Conservation (phyloP, 2,888 invertebrate genomes). For the Phytoseiulus persimilis region DNA sequence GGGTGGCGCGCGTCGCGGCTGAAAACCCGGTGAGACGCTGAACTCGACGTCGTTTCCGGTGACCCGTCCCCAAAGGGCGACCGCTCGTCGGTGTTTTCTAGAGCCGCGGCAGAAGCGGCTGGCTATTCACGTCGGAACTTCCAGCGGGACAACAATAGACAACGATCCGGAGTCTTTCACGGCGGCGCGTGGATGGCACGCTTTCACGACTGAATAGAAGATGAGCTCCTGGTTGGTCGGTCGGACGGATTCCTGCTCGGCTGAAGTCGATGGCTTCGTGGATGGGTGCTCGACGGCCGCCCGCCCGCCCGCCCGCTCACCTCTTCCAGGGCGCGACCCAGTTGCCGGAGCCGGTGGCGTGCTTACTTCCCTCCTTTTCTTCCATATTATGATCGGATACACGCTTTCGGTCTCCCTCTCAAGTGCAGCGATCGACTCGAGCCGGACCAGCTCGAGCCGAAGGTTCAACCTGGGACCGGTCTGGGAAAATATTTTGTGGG, state of each 20-base stretch:
- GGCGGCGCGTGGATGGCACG: neutral
- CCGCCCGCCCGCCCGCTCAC: neutral
- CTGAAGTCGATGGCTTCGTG: neutral
- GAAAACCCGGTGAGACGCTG: neutral
- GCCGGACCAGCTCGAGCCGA: too few species aligned
- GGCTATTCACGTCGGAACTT: neutral
- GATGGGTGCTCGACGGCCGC: neutral
- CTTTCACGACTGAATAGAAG: slow-evolving; percentile 5
- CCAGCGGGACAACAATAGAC: neutral
- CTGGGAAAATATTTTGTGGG: neutral
- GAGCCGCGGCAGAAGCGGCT: neutral
- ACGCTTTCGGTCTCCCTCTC: neutral
- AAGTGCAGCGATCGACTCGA: too few species aligned
- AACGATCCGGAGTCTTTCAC: neutral
- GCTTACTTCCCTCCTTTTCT: neutral
- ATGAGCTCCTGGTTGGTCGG: neutral
- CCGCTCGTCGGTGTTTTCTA: neutral
- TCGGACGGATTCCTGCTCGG: neutral
- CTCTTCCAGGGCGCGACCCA: slow-evolving; percentile 5
- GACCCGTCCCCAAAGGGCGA: neutral
- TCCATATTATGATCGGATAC: neutral
- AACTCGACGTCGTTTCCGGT: neutral
- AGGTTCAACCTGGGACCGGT: too few species aligned
- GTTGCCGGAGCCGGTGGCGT: neutral
- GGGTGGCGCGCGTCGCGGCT: neutral